Evolutionary conservation across 2,797 vertebrate species (phyloP), one percentile per base, ranked within the genome.

Genomic region (Phoxinus dragarum): DNA sequence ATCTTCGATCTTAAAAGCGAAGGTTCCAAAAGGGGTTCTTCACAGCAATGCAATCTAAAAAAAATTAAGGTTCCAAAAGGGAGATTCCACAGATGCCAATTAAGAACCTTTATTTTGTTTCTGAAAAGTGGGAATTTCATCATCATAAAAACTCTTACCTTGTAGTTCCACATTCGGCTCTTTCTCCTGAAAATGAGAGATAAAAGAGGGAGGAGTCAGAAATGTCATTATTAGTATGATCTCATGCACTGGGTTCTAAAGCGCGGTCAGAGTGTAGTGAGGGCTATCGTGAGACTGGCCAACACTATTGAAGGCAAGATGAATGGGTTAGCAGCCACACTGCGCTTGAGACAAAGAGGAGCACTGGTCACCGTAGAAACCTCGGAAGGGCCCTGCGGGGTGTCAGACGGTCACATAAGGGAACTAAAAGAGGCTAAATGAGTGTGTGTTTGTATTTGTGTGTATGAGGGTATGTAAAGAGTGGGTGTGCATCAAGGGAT

Each of bases 121-220:
- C 56, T 49, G 47, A 77, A 72, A 82, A 47, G 56, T 34, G 67
- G 12, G 5, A 54, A 56, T 44, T n/a, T 21, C 36, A 64, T 40
- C 12, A 40, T 40, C 38, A 71, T 40, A 1, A 66, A 3, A 86
- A 78, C 34, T 10, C 97, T 96, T 95, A 99, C 98, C 98, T 98
- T 87, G 97, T 99, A 19, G 97, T 99, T 88, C 98, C 98, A 0
- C 98, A 99, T 85, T 99, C 98, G 0, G 98, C 97, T 92, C 97
- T 95, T 92, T 99, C 98, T 91, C 98, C 98, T 99, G 88, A 5
- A 92, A 93, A 79, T 76, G 49, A 85, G 73, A 90, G 61, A 90
- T 87, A 91, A 82, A 72, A 88, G 86, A 81, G 59, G 87, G 84
- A 74, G 84, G 82, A 86, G 91, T 89, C 89, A 81, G 73, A 81